Evolutionary conservation across 2,113 vertebrate genomes (phyloP).

Genomic region (Notechis scutatus): DNA sequence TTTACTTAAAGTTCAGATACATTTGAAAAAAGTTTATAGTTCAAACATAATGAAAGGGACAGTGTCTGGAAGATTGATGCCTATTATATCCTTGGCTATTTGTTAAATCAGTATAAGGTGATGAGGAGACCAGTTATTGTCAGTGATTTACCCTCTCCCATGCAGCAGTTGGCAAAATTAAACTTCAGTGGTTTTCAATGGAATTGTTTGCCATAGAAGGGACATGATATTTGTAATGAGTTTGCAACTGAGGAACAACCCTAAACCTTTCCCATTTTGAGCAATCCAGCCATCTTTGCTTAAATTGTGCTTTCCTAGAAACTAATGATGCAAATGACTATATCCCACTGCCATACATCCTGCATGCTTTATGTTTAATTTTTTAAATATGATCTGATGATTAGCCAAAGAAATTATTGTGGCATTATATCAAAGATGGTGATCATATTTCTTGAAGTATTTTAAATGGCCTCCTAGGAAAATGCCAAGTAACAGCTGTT

Average conservation of each 20-base stretch:
- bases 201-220: neutral
- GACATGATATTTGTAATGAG: neutral
- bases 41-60: neutral
- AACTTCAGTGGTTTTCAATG: neutral
- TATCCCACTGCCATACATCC: too few species aligned
- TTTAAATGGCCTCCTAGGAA: neutral
- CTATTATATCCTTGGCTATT: constrained; percentile 16
- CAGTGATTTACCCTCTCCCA: neutral
- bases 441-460: neutral
- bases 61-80: constrained; percentile 30
- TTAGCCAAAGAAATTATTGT: too few species aligned
- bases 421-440: too few species aligned
- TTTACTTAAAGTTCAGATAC: neutral
- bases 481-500: neutral
- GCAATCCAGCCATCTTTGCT: too few species aligned
- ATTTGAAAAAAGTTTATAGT: neutral
- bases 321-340: too few species aligned
- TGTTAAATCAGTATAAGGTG: neutral
- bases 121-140: neutral
- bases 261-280: neutral
- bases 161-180: neutral
- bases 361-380: too few species aligned
- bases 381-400: too few species aligned
- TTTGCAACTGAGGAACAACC: neutral
- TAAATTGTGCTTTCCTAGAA: too few species aligned